Conservation (phyloP, 2,113 vertebrate genomes). For the Lycaon pictus region DNA sequence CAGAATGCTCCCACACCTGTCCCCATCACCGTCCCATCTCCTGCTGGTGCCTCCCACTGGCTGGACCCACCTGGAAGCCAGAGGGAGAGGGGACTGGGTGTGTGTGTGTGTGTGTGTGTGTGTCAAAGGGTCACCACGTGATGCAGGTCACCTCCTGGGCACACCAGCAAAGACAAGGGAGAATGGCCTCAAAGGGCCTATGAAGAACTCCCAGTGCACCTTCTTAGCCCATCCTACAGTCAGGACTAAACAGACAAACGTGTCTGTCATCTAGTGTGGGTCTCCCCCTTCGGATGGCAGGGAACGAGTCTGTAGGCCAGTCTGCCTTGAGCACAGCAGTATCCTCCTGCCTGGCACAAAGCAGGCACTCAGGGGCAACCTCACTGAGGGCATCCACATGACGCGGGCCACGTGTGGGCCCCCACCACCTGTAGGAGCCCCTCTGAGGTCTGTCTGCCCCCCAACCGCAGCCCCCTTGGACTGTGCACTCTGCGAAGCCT, state of each 20-base stretch:
- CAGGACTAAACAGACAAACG: background rate
- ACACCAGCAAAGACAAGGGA: background rate
- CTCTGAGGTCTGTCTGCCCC: no score
- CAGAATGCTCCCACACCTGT: background rate
- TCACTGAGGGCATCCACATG: fast-evolving
- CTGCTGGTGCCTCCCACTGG: background rate
- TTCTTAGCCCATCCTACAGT: background rate
- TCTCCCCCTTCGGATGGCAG: background rate
- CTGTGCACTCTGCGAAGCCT: fast-evolving
- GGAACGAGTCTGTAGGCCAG: background rate
- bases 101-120: no score
- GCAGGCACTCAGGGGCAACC: background rate
- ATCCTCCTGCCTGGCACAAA: background rate
- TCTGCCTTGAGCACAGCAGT: background rate
- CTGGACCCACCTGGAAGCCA: background rate
- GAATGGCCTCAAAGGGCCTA: background rate
- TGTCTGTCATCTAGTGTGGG: fast-evolving
- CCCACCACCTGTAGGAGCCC: background rate
- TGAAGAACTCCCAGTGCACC: background rate
- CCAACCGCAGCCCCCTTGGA: background rate
- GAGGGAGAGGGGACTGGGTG: background rate
- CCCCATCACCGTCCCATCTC: background rate
- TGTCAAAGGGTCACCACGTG: background rate
- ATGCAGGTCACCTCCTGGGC: background rate
- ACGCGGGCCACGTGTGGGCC: background rate